These are phyloP conservation scores for Dasysyrphus albostriatus DNA, from an alignment of 2,888 invertebrate genomes.

Conservation along the genomic window DNA sequence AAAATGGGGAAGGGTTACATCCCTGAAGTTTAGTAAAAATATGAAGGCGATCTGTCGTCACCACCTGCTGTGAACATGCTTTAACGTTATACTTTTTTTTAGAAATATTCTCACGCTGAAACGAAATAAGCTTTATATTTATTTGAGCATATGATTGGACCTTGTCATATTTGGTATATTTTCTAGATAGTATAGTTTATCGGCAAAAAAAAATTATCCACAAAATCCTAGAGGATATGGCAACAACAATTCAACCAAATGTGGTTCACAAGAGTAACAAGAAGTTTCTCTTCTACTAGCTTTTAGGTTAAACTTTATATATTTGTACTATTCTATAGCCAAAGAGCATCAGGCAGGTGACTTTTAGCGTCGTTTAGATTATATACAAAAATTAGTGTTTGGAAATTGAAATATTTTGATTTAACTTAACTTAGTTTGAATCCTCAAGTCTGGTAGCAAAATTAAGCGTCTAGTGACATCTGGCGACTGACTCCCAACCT, in stretches of 20 bases:
- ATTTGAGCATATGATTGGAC: constrained; percentile 54
- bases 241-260: no score
- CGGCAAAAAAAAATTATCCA: neutral
- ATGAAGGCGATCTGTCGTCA: constrained; percentile 68
- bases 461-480: no score
- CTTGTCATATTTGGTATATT: neutral
- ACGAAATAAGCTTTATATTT: constrained; percentile 46
- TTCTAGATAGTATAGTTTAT: neutral
- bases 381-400: no score
- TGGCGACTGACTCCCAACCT: no score
- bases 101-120: constrained; percentile 63
- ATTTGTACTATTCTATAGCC: no score
- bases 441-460: no score
- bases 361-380: no score
- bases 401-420: no score
- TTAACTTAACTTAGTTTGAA: no score
- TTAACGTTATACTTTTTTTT: constrained; percentile 39
- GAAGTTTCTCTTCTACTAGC: no score
- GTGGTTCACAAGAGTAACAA: neutral
- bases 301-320: no score
- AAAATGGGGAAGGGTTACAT: constrained; percentile 62
- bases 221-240: neutral
- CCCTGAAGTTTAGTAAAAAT: constrained; percentile 68
- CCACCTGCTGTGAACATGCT: constrained; percentile 53
- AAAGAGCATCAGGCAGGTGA: no score